Conservation (phyloP, 2,113 vertebrate species). For the Pedetes capensis region DNA sequence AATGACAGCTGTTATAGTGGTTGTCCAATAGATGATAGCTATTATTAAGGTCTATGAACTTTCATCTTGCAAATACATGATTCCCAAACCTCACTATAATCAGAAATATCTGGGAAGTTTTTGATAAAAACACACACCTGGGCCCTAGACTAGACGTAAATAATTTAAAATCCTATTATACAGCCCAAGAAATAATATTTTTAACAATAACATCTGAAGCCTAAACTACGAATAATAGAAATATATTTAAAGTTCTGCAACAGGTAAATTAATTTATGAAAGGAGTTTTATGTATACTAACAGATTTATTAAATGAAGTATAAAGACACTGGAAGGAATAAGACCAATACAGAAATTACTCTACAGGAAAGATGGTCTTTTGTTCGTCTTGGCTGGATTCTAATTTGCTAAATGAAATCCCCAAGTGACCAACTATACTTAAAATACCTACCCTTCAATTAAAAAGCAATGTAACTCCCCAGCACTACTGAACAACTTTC, state of each 20-base stretch:
- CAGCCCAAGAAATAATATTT: not conserved
- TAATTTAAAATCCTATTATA: not conserved
- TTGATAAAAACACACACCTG: slow-evolving; percentile 10
- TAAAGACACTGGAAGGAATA: not conserved
- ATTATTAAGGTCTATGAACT: not conserved
- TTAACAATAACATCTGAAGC: not conserved
- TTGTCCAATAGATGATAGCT: not conserved
- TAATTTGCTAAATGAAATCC: slow-evolving; percentile 11
- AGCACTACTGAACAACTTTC: not conserved
- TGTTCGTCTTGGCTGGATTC: slow-evolving; percentile 26
- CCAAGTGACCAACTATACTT: not conserved
- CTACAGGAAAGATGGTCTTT: not conserved
- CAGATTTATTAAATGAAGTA: not conserved
- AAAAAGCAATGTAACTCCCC: not conserved
- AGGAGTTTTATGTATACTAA: not conserved
- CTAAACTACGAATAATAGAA: not conserved
- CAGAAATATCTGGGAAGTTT: not conserved
- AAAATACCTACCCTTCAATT: not conserved
- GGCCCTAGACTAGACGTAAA: not conserved
- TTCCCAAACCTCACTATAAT: not conserved
- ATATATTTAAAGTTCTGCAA: not conserved
- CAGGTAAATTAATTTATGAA: not conserved
- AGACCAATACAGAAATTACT: slow-evolving; percentile 16
- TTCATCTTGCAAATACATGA: not conserved
- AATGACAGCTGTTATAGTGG: not conserved